Evolutionary conservation across 2,888 invertebrate species (phyloP), one percentile per base, ranked within the genome.

Genomic region (Camptogramma bilineatum): DNA sequence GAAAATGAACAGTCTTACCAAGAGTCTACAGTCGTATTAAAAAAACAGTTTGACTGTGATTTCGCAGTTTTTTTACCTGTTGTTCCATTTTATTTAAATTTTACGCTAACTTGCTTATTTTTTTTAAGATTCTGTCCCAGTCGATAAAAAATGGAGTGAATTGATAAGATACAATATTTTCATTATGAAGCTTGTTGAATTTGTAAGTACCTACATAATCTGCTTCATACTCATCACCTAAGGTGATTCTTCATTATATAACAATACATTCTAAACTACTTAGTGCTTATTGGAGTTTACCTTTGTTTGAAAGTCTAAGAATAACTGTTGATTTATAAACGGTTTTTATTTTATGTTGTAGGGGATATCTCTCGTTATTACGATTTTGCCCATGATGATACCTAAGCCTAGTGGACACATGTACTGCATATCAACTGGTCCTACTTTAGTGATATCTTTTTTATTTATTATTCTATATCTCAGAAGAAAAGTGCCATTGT

Each of bases 361-460:
- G 91, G 90, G 62, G 34, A 80, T 91, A 72, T 76, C 91, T 65
- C 71, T 90, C 54, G 60, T 83, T 66, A 85, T 91, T 64, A 84
- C 81, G 42, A 9, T 88, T 71, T 80, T 91, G 74, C 91, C 90
- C 46, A 28, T 75, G 74, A 48, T 75, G 66, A 79, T 91, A 59
- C 78, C 87, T 73, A 86, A 76, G 70, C 91, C 90, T 65, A 73
- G 82, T 61, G 92, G 92, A 71, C 92, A 92, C 69, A 92, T 92
- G 92, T 92, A 91, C 81, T 92, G 91, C 83, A 88, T 92, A 81
- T 80, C 92, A 62, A 87, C 87, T 69, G 91, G 91, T 66, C 92
- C 92, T 52, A 91, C 92, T 55, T 64, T 91, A 74, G 77, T 92
- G 50, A 91, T 91, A 80, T 91, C 92, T 1, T 66, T 90, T 1